These are phyloP conservation scores for Chelidonichthys spinosus DNA, from an alignment of 2,797 vertebrate species.

Conservation along the genomic window DNA sequence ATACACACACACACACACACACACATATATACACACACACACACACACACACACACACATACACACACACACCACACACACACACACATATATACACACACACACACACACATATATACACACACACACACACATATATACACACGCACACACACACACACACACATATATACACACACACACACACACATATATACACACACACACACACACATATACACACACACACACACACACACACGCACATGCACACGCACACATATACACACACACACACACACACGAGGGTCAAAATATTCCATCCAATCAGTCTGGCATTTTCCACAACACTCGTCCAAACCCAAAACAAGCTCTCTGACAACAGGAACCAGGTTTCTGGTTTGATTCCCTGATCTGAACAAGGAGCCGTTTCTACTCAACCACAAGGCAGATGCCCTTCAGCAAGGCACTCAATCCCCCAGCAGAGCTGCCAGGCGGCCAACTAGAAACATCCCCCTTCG, in stretches of 20 bases:
- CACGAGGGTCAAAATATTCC: conserved; percentile 36
- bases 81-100: too few relatives aligned
- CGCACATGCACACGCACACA: conserved; percentile 1
- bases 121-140: too few relatives aligned
- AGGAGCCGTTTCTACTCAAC: neutral
- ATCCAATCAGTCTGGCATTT: conserved; percentile 47
- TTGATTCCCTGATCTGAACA: neutral
- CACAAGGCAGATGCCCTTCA: neutral
- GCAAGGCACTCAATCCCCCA: neutral
- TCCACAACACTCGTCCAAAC: conserved; percentile 53
- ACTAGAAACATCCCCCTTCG: neutral
- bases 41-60: too few relatives aligned
- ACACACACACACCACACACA: too few relatives aligned
- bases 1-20: too few relatives aligned
- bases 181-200: neutral
- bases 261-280: conserved; percentile 24
- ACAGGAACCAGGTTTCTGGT: conserved; percentile 17
- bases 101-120: too few relatives aligned
- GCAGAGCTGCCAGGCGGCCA: neutral
- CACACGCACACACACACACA: too few relatives aligned
- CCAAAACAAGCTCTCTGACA: conserved; percentile 32
- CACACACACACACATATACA: neutral
- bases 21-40: too few relatives aligned
- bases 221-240: conserved; percentile 25
- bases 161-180: conserved; percentile 4